A percentile compares a stretch with the other conserved stretches of the same genome.
These are phyloP conservation scores for Ethmia dodecea DNA, from an alignment of 2,888 invertebrate species.

Conservation along the genomic window DNA sequence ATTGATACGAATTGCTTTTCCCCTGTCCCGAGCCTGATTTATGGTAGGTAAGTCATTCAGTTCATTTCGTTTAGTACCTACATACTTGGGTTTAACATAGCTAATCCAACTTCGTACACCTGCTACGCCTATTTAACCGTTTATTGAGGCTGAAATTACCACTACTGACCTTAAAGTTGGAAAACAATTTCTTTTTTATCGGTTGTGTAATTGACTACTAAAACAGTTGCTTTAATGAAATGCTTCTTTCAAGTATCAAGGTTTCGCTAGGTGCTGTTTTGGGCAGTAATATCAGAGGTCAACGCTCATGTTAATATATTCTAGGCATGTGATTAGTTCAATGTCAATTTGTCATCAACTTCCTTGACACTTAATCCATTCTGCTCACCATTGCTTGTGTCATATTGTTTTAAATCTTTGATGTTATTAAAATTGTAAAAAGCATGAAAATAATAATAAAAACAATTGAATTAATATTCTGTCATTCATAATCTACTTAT, in stretches of 20 bases:
- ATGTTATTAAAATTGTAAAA: too few species aligned
- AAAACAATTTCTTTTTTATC: not conserved
- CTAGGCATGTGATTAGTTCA: constrained; percentile 36
- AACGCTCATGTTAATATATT: constrained; percentile 24
- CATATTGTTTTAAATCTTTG: too few species aligned
- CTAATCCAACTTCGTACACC: not conserved
- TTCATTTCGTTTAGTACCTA: constrained; percentile 22
- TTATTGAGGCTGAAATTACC: not conserved
- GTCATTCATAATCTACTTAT: too few species aligned
- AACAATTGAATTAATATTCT: too few species aligned
- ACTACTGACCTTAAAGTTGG: not conserved
- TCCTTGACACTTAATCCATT: constrained; percentile 18
- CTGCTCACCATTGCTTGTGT: too few species aligned
- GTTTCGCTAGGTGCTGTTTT: constrained; percentile 1
- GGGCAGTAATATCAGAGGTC: constrained; percentile 19
- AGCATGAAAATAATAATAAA: too few species aligned
- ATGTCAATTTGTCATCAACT: constrained; percentile 33
- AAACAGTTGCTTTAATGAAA: not conserved
- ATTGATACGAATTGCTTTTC: constrained; percentile 56
- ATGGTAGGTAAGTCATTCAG: constrained; percentile 55
- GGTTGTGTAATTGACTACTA: not conserved
- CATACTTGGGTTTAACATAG: too few species aligned
- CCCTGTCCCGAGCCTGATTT: constrained; percentile 54
- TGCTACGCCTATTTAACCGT: too few species aligned
- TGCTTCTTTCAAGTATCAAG: constrained; percentile 6